phyloP scores from a whole-genome alignment of 1,140 invertebrate genomes.

The Phthorimaea operculella region DNA sequence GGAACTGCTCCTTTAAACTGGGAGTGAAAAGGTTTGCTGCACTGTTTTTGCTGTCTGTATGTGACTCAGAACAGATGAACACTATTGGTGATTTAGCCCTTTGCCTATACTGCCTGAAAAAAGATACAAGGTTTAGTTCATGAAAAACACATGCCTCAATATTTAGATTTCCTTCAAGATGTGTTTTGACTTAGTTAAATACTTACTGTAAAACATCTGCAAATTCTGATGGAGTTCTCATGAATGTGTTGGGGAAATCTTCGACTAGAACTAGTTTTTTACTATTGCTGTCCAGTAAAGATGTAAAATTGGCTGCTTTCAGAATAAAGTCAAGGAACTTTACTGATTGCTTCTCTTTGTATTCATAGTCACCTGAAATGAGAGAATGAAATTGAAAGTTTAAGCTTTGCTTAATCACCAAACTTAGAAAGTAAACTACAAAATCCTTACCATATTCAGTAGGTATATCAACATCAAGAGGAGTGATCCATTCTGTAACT shows the following conservation, averaged over 20 bases:
- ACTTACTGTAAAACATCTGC: slow-evolving; percentile 73
- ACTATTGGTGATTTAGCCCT: slow-evolving; percentile 75
- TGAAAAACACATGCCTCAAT: too few species aligned
- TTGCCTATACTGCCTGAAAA: slow-evolving; percentile 71
- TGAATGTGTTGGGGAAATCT: slow-evolving; percentile 79
- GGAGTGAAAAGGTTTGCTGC: slow-evolving; percentile 73
- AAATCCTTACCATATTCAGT: slow-evolving; percentile 48
- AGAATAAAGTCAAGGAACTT: slow-evolving; percentile 76
- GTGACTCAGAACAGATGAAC: slow-evolving; percentile 76
- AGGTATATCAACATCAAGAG: slow-evolving; percentile 69
- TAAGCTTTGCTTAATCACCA: too few species aligned
- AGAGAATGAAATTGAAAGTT: neutral
- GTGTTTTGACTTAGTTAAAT: slow-evolving; percentile 3
- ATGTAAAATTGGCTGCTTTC: slow-evolving; percentile 75
- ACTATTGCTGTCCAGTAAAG: slow-evolving; percentile 68
- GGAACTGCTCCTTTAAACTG: slow-evolving; percentile 69
- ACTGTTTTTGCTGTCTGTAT: slow-evolving; percentile 70
- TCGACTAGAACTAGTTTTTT: slow-evolving; percentile 75
- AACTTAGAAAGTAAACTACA: too few species aligned
- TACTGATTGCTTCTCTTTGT: slow-evolving; percentile 70
- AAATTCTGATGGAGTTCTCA: slow-evolving; percentile 72
- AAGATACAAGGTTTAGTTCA: too few species aligned
- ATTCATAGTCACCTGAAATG: slow-evolving; percentile 48
- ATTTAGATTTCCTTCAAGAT: too few species aligned
- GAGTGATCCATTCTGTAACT: slow-evolving; percentile 79